phyloP scores from a whole-genome alignment of 2,113 vertebrate species.

The Phainopepla nitens region DNA sequence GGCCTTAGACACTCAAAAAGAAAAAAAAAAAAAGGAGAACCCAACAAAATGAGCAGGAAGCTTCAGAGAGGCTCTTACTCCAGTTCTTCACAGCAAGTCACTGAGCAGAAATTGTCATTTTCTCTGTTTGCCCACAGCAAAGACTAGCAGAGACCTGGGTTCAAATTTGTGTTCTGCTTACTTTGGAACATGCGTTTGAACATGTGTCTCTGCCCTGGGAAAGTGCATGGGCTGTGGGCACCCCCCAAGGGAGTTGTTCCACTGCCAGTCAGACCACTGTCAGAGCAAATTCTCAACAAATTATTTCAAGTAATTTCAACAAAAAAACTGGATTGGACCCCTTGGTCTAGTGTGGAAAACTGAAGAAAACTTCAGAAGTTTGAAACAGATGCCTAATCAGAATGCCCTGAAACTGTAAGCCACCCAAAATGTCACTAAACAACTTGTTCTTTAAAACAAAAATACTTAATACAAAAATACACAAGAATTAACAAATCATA shows the following conservation, averaged over 20 bases:
- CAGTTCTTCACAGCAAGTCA: background rate
- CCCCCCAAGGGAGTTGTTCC: background rate
- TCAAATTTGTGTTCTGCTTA: background rate
- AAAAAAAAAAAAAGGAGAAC: no score
- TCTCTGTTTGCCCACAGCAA: background rate
- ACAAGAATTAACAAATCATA: background rate
- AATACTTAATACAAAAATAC: background rate
- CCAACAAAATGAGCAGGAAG: background rate
- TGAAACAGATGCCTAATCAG: background rate
- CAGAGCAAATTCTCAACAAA: background rate
- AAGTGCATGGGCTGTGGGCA: fast-evolving
- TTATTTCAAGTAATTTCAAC: background rate
- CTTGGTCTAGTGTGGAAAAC: background rate
- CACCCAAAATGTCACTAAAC: background rate
- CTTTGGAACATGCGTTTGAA: background rate
- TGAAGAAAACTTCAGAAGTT: background rate
- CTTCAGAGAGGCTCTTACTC: background rate
- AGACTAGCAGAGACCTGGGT: background rate
- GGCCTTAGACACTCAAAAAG: background rate
- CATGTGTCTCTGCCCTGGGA: background rate
- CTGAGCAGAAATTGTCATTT: background rate
- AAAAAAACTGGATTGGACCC: background rate
- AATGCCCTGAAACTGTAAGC: background rate
- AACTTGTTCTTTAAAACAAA: background rate
- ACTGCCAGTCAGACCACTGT: background rate